Percentiles rank a stretch among this genome's conserved stretches.
These are phyloP conservation scores for Xestia c-nigrum DNA, from an alignment of 2,888 invertebrate genomes.

Conservation along the genomic window DNA sequence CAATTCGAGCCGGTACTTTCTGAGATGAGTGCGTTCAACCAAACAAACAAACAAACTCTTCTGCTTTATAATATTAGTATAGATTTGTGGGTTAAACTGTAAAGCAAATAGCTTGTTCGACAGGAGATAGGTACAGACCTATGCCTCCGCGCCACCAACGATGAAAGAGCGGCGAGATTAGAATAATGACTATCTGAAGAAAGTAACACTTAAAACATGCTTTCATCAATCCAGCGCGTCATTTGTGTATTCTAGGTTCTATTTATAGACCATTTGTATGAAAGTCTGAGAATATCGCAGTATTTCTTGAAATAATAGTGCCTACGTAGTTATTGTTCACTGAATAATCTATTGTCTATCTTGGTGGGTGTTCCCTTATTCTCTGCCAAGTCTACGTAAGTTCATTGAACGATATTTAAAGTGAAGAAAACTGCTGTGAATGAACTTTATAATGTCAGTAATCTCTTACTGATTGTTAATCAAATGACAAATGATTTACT, in stretches of 20 bases:
- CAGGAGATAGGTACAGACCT: no score
- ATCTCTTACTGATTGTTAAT: background rate
- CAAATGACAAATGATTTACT: background rate
- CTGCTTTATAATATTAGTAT: no score
- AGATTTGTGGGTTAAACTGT: no score
- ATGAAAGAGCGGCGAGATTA: background rate
- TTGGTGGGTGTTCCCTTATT: background rate
- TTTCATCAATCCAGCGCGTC: background rate
- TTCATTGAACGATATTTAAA: slow-evolving; percentile 10
- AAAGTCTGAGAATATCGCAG: background rate
- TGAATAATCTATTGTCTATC: slow-evolving; percentile 23
- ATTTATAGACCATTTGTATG: background rate
- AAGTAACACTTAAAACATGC: background rate
- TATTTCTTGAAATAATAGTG: background rate
- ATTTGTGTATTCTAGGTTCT: background rate
- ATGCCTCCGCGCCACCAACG: background rate
- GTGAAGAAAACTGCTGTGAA: background rate
- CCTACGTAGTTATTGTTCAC: slow-evolving; percentile 5
- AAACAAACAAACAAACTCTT: no score
- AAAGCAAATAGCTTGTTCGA: no score
- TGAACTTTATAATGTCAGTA: background rate
- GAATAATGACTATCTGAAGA: background rate
- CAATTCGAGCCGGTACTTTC: no score
- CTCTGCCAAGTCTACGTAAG: slow-evolving; percentile 4
- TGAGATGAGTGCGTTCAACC: no score